Conservation (phyloP, 2,797 vertebrate species). For the Peromyscus nudipes region DNA sequence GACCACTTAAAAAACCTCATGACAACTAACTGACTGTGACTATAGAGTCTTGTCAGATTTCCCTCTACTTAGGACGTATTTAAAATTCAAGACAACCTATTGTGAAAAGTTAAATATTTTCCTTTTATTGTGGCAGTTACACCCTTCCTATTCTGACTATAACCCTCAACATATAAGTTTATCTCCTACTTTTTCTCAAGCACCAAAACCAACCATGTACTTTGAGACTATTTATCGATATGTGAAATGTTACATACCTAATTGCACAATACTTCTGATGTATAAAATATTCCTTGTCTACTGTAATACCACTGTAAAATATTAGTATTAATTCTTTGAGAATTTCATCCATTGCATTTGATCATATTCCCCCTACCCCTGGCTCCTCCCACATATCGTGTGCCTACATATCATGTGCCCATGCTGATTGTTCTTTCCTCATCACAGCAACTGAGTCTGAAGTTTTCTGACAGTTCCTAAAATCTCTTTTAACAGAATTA, state of each 20-base stretch:
- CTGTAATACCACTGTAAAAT: not conserved
- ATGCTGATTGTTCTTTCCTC: not conserved
- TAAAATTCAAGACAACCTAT: not conserved
- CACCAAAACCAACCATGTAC: not conserved
- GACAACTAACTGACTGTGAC: constrained; percentile 52
- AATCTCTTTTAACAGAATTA: not conserved
- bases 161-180: not conserved
- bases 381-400: not conserved
- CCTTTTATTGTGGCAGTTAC: not conserved
- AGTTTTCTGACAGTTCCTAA: not conserved
- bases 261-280: not conserved
- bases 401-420: not conserved
- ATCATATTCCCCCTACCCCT: not conserved
- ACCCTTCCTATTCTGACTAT: not conserved
- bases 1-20: not conserved
- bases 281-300: not conserved
- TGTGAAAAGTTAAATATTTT: constrained; percentile 35
- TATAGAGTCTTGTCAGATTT: constrained; percentile 51
- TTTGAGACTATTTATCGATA: not conserved
- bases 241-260: fast-evolving
- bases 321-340: not conserved
- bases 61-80: not conserved
- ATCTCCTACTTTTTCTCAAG: not conserved
- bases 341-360: not conserved
- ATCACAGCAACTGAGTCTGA: not conserved